phyloP scores from a whole-genome alignment of 2,113 vertebrate species.

The Ctenomys sociabilis region DNA sequence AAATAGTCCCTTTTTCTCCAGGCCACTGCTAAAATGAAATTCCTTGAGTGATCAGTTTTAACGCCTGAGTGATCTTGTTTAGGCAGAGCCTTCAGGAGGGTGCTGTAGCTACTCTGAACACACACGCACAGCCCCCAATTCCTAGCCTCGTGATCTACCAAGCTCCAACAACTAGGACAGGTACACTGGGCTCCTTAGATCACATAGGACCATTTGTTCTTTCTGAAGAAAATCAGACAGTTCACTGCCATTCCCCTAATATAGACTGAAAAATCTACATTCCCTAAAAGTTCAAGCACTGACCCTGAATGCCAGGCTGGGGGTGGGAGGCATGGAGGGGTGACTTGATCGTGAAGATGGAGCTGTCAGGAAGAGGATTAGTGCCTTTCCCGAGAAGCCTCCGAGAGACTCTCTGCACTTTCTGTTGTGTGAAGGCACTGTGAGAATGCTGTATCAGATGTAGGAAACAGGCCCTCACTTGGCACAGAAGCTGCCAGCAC shows the following conservation, averaged over 20 bases:
- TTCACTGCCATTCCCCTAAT: background rate
- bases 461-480: background rate
- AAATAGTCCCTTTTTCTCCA: background rate
- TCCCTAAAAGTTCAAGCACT: background rate
- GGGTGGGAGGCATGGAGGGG: background rate
- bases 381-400: background rate
- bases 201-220: background rate
- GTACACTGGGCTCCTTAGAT: background rate
- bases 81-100: background rate
- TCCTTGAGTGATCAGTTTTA: background rate
- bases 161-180: background rate
- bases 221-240: background rate
- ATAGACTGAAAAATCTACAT: background rate
- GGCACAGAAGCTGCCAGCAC: background rate
- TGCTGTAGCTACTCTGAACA: background rate
- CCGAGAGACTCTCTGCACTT: background rate
- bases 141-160: background rate
- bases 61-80: background rate
- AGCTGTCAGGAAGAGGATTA: background rate
- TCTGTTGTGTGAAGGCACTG: background rate
- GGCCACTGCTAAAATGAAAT: background rate
- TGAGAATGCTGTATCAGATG: background rate
- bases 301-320: background rate
- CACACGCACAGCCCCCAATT: background rate
- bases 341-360: background rate